Evolutionary conservation across 2,113 vertebrate species (phyloP).

Genomic region (Hiodon alosoides): DNA sequence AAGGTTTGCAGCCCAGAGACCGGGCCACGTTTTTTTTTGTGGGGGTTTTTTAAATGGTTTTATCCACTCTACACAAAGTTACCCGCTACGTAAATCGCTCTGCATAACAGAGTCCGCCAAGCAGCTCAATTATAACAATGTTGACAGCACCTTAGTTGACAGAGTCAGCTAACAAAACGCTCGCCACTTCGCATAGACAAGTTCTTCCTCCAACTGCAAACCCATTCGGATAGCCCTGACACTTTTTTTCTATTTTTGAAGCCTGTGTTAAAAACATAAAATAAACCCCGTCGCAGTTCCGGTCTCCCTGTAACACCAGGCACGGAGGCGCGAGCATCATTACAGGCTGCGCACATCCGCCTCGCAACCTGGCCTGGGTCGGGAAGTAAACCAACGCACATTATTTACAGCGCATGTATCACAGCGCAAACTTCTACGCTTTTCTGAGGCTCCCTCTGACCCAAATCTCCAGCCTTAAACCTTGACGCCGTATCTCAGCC

Average conservation of each 20-base stretch:
- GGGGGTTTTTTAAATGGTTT: not conserved
- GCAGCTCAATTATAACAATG: no score
- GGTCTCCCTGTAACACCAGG: no score
- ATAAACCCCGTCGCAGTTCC: no score
- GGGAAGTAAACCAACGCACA: not conserved
- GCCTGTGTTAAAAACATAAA: no score
- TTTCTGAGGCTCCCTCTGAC: not conserved
- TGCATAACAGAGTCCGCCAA: no score
- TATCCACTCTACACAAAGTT: not conserved
- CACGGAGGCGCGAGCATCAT: not conserved
- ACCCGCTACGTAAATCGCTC: no score
- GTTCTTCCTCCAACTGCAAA: not conserved
- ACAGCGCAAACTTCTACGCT: not conserved
- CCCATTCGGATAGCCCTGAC: not conserved
- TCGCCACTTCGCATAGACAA: not conserved
- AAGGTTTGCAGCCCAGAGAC: conserved; percentile 19
- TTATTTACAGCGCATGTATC: not conserved
- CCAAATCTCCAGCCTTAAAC: not conserved
- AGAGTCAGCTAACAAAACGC: not conserved
- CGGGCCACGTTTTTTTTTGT: conserved; percentile 14
- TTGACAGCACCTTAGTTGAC: no score
- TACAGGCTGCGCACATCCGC: not conserved
- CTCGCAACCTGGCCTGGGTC: not conserved
- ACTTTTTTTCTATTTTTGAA: conserved; percentile 1
- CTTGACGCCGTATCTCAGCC: not conserved